phyloP scores from a whole-genome alignment of 2,888 invertebrate genomes.

The Agonopterix alstromeriana region DNA sequence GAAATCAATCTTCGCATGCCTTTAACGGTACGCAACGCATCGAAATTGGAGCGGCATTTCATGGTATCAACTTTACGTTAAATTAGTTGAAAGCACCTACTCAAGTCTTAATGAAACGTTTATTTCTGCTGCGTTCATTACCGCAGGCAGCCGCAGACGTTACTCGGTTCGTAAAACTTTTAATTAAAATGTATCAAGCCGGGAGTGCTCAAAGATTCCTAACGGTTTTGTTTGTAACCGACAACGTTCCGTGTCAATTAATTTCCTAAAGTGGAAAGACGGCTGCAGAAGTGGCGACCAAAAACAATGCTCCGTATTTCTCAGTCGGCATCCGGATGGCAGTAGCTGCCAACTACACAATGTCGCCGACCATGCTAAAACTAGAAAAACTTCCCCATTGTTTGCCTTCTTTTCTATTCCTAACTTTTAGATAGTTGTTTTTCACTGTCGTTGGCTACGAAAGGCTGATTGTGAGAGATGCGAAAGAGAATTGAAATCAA shows the following conservation, averaged over 20 bases:
- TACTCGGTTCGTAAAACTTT: conserved; percentile 56
- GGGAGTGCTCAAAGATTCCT: conserved; percentile 46
- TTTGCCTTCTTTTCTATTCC: conserved; percentile 51
- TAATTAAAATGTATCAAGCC: conserved; percentile 67
- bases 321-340: conserved; percentile 44
- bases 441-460: conserved; percentile 32
- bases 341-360: conserved; percentile 51
- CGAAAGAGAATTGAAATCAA: conserved; percentile 13
- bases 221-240: conserved; percentile 51
- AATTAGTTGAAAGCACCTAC: conserved; percentile 6
- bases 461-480: conserved; percentile 29
- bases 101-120: conserved; percentile 10
- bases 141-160: conserved; percentile 39
- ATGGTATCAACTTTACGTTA: conserved; percentile 1
- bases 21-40: too few relatives aligned
- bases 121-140: conserved; percentile 38
- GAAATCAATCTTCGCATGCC: not conserved
- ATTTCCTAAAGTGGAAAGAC: conserved; percentile 64
- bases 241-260: conserved; percentile 61
- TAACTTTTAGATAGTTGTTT: conserved; percentile 48
- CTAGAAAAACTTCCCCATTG: conserved; percentile 57
- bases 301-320: conserved; percentile 56
- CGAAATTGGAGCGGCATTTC: not conserved
- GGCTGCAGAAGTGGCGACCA: conserved; percentile 40
- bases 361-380: conserved; percentile 49